Evolutionary conservation across 2,888 invertebrate genomes (phyloP).

Genomic region (Seladonia tumulorum): DNA sequence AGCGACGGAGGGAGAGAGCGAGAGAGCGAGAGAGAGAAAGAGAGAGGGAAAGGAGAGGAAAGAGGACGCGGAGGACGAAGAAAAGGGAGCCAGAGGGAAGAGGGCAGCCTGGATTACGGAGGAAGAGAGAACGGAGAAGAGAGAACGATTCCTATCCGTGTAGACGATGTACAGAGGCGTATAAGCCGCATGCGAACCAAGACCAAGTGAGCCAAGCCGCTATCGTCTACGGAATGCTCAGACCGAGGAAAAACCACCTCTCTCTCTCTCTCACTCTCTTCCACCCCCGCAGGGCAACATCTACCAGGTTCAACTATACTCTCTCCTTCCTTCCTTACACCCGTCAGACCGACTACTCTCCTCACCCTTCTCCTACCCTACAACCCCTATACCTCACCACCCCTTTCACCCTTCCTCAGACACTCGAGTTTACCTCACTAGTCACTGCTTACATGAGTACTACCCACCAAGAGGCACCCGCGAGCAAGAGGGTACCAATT

Average conservation of each 20-base stretch:
- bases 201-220: constrained; percentile 61
- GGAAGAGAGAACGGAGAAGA: not conserved
- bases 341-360: constrained; percentile 52
- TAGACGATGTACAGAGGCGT: constrained; percentile 39
- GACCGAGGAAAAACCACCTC: constrained; percentile 76
- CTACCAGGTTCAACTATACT: constrained; percentile 65
- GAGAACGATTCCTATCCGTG: constrained; percentile 10
- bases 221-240: constrained; percentile 79
- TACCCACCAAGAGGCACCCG: constrained; percentile 81
- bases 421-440: constrained; percentile 82
- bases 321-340: constrained; percentile 64
- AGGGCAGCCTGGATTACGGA: constrained; percentile 15
- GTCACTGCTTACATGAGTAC: constrained; percentile 79
- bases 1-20: constrained; percentile 11
- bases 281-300: constrained; percentile 49
- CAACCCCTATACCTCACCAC: constrained; percentile 24
- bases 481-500: constrained; percentile 81
- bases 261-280: not conserved
- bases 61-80: constrained; percentile 6
- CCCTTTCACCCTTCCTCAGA: constrained; percentile 67
- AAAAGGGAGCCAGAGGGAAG: constrained; percentile 39
- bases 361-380: constrained; percentile 44
- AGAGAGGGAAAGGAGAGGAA: constrained; percentile 19
- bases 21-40: too few relatives aligned
- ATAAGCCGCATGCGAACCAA: constrained; percentile 69